Base-by-base conservation (phyloP, 2,797 vertebrate species). In the Myotis myotis region DNA sequence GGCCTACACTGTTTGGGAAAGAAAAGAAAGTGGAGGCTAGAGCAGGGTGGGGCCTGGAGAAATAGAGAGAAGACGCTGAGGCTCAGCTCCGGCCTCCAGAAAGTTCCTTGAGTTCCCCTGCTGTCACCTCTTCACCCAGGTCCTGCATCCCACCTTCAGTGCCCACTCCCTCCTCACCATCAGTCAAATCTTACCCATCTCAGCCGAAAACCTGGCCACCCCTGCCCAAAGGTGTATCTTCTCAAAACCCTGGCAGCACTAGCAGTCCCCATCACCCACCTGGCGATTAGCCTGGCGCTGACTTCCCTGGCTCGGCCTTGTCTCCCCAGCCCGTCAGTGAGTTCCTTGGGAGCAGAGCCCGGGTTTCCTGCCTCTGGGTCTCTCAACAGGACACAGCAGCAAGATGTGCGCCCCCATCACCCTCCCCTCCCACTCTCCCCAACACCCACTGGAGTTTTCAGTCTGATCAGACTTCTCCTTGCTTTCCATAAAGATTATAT, bases 71-170 rank as follows among this genome's bases (percentile, higher is more conserved):
- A 60, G 23, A 82, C 30, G 16, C 19, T 7, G 64, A 83, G 70
- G 30, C 53, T 25, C 8, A 41, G 28, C 16, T 64, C 71, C 12
- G 9, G 33, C 6, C 83, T 75, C 75, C 62, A 19, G 55, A 36
- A 49, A 47, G 75, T 19, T 20, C 28, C 47, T 16, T 3, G 7
- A 28, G 55, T 41, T 62, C 60, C 49, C 20, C 17, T 30, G n/a
- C 28, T 9, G 0, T 57, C 90, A 33, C 33, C 30, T 28, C n/a
- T 1, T 55, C 9, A 9, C 13, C 64, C 68, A 6, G 0, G 1
- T 20, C 28, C 84, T 28, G 28, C 12, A 1, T 9, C n/a, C 23
- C n/a, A 13, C 47, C 70, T 57, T 15, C 49, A 66, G 28, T 15
- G 25, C 8, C 38, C 80, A 38, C 33, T 15, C n/a, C 36, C 12